Base-by-base conservation (phyloP, 2,888 invertebrate genomes). In the Melanotus villosus region DNA sequence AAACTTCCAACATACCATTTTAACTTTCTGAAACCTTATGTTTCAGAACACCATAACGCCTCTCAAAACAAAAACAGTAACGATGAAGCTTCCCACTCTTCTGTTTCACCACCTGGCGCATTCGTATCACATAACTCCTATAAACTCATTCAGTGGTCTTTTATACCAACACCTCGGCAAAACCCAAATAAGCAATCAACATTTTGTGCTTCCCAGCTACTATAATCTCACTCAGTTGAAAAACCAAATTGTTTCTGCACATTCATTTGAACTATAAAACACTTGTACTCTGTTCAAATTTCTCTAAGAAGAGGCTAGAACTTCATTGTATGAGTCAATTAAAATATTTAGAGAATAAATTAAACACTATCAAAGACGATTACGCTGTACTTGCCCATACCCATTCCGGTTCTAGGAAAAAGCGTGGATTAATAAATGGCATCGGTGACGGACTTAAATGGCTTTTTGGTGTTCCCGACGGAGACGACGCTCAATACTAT, bases 401-500 rank as follows among this genome's bases (percentile, higher is more conserved):
- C 12, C 6, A 34, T 19, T 7, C 7, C 3, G 7, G 26, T 26
- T 3, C 26, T 16, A 14, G 54, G 1, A 26, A 52, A 3, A 54
- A 54, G 16, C 30, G 30, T 14, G 34, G 32, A 6, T 32, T 36
- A 36, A 4, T 36, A 6, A 36, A 36, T 36, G 34, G 34, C 10
- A 36, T 36, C 3, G 10, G 34, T 16, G 32, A 54, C 34, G 54
- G 54, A n/a, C 12, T 54, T 18, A 14, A 54, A 32, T 59, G 43
- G 43, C 60, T 76, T 9, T 71, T 73, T 23, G 73, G 74, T 10
- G 68, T 58, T 19, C 75, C 73, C 1, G 76, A 76, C 32, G 73
- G 74, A 5, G 70, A 71, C 9, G 76, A 75, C 43, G 71, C 73
- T 7, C 41, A 75, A 65, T 76, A 57, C 43, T 76, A 72, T 43